phyloP scores from a whole-genome alignment of 2,113 vertebrate species.

The Serilophus lunatus region DNA sequence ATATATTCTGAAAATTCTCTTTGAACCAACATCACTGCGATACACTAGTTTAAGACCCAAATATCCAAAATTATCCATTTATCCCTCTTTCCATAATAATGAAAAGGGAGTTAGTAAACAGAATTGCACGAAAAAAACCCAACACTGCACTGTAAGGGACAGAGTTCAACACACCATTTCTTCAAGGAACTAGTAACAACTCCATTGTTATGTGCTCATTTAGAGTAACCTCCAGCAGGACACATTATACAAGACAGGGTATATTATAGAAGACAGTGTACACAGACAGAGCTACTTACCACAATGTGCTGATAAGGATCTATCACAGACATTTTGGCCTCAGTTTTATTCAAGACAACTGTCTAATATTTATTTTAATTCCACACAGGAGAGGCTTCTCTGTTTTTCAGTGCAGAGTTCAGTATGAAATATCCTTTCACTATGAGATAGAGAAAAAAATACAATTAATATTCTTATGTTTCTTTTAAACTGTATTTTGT shows the following conservation, averaged over 20 bases:
- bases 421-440: constrained; percentile 11
- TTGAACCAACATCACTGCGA: neutral
- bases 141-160: neutral
- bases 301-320: constrained; percentile 90
- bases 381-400: neutral
- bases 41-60: neutral
- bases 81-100: neutral
- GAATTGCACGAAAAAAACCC: neutral
- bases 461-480: neutral
- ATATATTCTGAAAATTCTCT: neutral
- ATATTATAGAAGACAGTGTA: neutral
- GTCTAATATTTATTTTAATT: neutral
- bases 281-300: constrained; percentile 77
- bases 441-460: constrained; percentile 9
- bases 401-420: neutral
- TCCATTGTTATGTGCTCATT: neutral
- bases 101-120: neutral
- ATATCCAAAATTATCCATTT: neutral
- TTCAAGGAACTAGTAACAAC: neutral
- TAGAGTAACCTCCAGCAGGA: neutral
- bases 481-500: neutral
- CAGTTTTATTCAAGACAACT: neutral
- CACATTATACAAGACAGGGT: neutral
- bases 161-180: neutral
- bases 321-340: constrained; percentile 81